A percentile compares a stretch with the other conserved stretches of the same genome.
phyloP scores from a whole-genome alignment of 1,140 invertebrate species.

The Drosophila neocordata region DNA sequence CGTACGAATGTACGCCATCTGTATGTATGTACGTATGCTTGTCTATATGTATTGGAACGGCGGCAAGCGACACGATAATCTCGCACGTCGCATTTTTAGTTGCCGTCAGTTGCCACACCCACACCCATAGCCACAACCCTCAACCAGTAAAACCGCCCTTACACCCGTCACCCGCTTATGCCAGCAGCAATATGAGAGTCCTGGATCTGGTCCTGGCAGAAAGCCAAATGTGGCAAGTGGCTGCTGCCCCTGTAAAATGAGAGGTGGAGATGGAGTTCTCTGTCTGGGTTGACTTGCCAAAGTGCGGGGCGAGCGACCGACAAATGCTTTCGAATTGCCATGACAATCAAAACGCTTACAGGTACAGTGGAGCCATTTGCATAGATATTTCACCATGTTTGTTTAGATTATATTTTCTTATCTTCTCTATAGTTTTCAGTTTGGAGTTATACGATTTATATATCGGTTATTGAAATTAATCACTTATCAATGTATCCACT shows the following conservation, averaged over 20 bases:
- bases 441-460: no score
- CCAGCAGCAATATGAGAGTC: slow-evolving; percentile 41
- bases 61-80: slow-evolving; percentile 80
- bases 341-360: slow-evolving; percentile 81
- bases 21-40: slow-evolving; percentile 21
- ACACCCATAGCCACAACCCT: slow-evolving; percentile 20
- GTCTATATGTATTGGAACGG: slow-evolving; percentile 46
- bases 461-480: no score
- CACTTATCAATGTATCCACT: no score
- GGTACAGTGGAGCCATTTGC: slow-evolving; percentile 56
- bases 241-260: slow-evolving; percentile 45
- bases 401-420: not conserved
- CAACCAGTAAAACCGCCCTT: slow-evolving; percentile 26
- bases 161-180: slow-evolving; percentile 17
- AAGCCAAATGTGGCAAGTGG: slow-evolving; percentile 81
- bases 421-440: no score
- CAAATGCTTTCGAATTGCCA: slow-evolving; percentile 81
- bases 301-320: slow-evolving; percentile 57
- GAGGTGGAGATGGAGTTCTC: slow-evolving; percentile 32
- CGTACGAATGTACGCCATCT: slow-evolving; percentile 3
- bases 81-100: slow-evolving; percentile 81
- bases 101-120: slow-evolving; percentile 59
- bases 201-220: slow-evolving; percentile 69
- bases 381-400: not conserved
- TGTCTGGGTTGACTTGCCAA: slow-evolving; percentile 36